Conservation (phyloP, 2,113 vertebrate species). For the Danionella cerebrum region DNA sequence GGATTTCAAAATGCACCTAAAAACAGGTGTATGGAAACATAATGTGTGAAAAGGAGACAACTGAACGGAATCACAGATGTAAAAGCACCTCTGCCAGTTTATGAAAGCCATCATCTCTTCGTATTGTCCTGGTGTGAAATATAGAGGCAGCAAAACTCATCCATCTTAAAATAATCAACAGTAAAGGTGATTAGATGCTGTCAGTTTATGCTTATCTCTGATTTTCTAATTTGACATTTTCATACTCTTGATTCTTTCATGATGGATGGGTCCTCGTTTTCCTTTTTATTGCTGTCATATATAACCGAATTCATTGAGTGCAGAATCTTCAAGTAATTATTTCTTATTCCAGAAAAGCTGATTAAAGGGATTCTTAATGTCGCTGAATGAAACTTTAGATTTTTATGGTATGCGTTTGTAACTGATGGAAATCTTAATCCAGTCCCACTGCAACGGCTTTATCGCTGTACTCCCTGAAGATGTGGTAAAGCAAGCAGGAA, state of each 20-base stretch:
- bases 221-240: not conserved
- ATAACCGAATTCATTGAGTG: not conserved
- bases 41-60: no score
- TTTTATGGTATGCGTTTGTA: not conserved
- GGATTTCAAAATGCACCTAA: no score
- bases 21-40: no score
- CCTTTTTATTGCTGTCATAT: not conserved
- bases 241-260: not conserved
- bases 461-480: not conserved
- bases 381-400: not conserved
- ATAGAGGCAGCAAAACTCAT: not conserved
- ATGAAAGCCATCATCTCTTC: not conserved
- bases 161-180: not conserved
- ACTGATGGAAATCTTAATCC: not conserved
- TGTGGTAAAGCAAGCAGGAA: not conserved
- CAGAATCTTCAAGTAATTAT: not conserved
- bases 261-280: not conserved
- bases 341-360: not conserved
- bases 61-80: no score
- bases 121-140: not conserved
- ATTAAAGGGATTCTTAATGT: not conserved
- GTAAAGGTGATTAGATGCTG: not conserved
- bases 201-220: not conserved
- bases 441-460: not conserved
- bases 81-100: not conserved